Evolutionary conservation across 2,113 vertebrate species (phyloP).

Genomic region (Corythaixoides concolor): DNA sequence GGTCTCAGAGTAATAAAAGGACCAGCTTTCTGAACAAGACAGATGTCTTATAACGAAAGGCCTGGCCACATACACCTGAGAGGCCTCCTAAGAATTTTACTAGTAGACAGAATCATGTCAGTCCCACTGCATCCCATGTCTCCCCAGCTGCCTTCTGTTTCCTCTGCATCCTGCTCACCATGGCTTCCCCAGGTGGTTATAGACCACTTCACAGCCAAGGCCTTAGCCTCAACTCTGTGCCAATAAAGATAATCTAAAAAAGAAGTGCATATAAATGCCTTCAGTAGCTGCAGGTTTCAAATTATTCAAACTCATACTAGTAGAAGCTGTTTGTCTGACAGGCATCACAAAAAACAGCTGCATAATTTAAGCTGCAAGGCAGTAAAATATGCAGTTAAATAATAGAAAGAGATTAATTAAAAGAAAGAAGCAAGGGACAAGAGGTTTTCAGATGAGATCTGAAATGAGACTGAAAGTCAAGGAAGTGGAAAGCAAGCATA

Average conservation of each 20-base stretch:
- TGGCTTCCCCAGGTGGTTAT: background rate
- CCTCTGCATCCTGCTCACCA: background rate
- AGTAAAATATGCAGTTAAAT: constrained; percentile 25
- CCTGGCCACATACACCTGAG: background rate
- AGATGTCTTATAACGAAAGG: background rate
- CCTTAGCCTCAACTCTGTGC: background rate
- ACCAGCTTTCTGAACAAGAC: background rate
- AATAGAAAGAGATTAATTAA: constrained; percentile 10
- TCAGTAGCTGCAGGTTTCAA: background rate
- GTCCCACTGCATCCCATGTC: background rate
- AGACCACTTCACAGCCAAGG: background rate
- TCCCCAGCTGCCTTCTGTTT: background rate
- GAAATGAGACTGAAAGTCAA: background rate
- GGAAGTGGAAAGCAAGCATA: background rate
- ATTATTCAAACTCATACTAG: background rate
- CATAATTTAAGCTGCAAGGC: background rate
- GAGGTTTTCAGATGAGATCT: background rate
- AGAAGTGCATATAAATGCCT: background rate
- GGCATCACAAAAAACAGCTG: background rate
- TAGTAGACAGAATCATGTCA: background rate
- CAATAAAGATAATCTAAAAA: background rate
- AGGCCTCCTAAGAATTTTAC: background rate
- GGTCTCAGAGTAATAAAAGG: background rate
- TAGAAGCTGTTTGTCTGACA: background rate
- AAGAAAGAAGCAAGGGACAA: background rate